phyloP scores from a whole-genome alignment of 2,797 vertebrate genomes.

The Bufotes viridis region DNA sequence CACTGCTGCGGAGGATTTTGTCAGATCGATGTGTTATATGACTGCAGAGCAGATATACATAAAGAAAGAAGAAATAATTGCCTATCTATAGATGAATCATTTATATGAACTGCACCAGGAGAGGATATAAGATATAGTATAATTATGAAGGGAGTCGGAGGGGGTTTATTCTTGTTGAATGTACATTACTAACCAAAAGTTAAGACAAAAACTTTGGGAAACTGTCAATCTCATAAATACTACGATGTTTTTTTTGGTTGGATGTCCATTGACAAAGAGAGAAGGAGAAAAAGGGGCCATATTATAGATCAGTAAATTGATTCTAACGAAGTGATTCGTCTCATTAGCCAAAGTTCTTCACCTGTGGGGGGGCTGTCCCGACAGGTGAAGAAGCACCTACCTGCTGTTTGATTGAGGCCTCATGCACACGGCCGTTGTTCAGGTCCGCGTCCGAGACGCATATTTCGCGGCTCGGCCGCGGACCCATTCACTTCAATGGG shows the following conservation, averaged over 20 bases:
- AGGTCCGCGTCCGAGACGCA: too few relatives aligned
- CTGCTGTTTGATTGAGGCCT: too few relatives aligned
- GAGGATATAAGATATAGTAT: not conserved
- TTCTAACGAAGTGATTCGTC: too few relatives aligned
- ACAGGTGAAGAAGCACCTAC: too few relatives aligned
- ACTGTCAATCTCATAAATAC: not conserved
- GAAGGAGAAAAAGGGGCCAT: not conserved
- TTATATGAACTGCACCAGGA: not conserved
- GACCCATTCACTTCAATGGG: too few relatives aligned
- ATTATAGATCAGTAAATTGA: not conserved
- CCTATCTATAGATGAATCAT: conserved; percentile 19
- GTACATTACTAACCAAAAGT: not conserved
- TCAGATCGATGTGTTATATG: conserved; percentile 5
- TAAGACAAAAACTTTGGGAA: not conserved
- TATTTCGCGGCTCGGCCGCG: too few relatives aligned
- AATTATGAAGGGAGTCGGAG: not conserved
- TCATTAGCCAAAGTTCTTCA: too few relatives aligned
- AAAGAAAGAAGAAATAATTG: conserved; percentile 24
- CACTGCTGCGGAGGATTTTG: not conserved
- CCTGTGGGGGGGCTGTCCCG: too few relatives aligned
- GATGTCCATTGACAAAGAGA: not conserved
- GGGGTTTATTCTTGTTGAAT: not conserved
- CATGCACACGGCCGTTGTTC: too few relatives aligned
- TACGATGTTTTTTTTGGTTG: not conserved
- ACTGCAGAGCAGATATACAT: conserved; percentile 13